Evolutionary conservation across 1,140 invertebrate species (phyloP).

Genomic region (Diuraphis noxia): DNA sequence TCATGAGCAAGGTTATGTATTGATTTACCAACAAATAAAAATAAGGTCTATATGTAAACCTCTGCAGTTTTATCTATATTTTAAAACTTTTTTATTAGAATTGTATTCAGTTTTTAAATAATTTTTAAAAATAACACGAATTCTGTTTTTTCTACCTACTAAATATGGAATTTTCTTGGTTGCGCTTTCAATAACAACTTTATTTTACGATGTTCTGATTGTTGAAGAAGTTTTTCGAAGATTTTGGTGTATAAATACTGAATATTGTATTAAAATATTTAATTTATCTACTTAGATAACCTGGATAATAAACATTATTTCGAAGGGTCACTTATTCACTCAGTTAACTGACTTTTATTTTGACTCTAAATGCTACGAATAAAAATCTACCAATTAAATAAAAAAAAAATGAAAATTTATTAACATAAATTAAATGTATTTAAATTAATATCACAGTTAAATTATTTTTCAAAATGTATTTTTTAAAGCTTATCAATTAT

Average conservation of each 20-base stretch:
- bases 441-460: too few species aligned
- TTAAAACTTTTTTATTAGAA: neutral
- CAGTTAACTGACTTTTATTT: too few species aligned
- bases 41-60: neutral
- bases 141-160: neutral
- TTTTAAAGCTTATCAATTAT: too few species aligned
- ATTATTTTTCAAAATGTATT: neutral
- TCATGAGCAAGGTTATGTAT: neutral
- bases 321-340: neutral
- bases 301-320: neutral
- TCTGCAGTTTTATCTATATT: neutral
- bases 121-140: neutral
- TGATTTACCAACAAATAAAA: constrained; percentile 1
- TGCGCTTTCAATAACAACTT: neutral
- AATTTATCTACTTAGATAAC: neutral
- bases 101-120: neutral
- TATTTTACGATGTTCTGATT: neutral
- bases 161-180: neutral
- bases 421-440: too few species aligned
- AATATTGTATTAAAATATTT: neutral
- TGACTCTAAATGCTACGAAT: neutral
- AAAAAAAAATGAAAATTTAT: neutral
- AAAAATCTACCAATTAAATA: neutral
- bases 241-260: neutral
- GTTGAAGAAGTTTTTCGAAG: neutral